A percentile compares a stretch with the other conserved stretches of the same genome.
phyloP scores from a whole-genome alignment of 1,140 invertebrate species.

The Atta texana region DNA sequence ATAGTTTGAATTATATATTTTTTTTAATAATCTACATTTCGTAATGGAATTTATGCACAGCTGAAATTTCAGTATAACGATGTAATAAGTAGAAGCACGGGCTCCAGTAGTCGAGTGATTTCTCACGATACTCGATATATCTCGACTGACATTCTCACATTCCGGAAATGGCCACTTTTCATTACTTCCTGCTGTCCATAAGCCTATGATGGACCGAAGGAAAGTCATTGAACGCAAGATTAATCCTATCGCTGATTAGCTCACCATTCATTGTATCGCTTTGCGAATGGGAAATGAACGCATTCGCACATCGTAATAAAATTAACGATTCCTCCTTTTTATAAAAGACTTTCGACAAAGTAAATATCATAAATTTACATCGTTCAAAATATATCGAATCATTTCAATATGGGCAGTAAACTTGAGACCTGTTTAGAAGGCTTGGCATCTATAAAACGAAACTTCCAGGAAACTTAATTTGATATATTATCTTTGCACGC shows the following conservation, averaged over 20 bases:
- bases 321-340: conserved; percentile 9
- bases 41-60: conserved; percentile 9
- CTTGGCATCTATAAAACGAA: neutral
- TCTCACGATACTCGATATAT: conserved; percentile 53
- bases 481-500: neutral
- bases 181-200: conserved; percentile 59
- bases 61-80: conserved; percentile 34
- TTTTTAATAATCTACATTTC: conserved; percentile 17
- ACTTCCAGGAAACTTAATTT: conserved; percentile 12
- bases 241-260: conserved; percentile 1
- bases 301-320: conserved; percentile 38
- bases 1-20: neutral
- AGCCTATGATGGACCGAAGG: conserved; percentile 40
- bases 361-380: conserved; percentile 52
- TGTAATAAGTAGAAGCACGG: conserved; percentile 16
- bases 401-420: conserved; percentile 24
- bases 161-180: conserved; percentile 66
- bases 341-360: neutral
- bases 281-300: neutral
- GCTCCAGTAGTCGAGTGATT: conserved; percentile 27
- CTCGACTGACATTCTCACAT: conserved; percentile 34
- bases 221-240: conserved; percentile 64
- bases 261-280: conserved; percentile 11
- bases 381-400: conserved; percentile 35
- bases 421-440: neutral